These are phyloP conservation scores for Melangyna quadrimaculata DNA, from an alignment of 2,888 invertebrate genomes.

Conservation along the genomic window DNA sequence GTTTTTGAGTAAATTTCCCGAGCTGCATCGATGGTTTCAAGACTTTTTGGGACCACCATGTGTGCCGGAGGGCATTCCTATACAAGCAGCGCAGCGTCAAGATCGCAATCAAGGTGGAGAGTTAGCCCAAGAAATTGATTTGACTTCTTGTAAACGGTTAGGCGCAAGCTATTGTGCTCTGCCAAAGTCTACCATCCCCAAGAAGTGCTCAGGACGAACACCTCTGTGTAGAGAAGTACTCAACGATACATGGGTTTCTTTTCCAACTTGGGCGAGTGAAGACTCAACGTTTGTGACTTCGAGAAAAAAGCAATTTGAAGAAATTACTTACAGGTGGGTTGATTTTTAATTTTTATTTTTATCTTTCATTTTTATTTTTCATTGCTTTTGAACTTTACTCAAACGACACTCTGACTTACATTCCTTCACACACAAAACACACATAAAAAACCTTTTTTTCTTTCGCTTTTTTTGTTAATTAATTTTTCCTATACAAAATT, in stretches of 20 bases:
- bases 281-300: conserved; percentile 99
- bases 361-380: conserved; percentile 54
- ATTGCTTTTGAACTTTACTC: conserved; percentile 40
- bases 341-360: conserved; percentile 11
- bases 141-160: conserved; percentile 95
- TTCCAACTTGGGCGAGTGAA: conserved; percentile 98
- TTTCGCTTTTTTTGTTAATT: conserved; percentile 50
- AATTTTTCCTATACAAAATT: conserved; percentile 74
- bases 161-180: conserved; percentile 98
- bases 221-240: conserved; percentile 95
- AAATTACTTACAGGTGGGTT: conserved; percentile 90
- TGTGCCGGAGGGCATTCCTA: conserved; percentile 82
- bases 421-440: conserved; percentile 35
- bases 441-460: conserved; percentile 55
- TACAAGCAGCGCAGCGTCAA: conserved; percentile 83
- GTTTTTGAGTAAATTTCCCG: conserved; percentile 93
- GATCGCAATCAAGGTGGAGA: conserved; percentile 89
- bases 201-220: conserved; percentile 95
- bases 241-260: conserved; percentile 99
- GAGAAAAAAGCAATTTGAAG: conserved; percentile 98
- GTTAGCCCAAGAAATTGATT: conserved; percentile 94
- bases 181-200: conserved; percentile 88
- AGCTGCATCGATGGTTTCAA: conserved; percentile 95
- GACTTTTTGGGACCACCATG: conserved; percentile 91
- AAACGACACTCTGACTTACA: background rate